Conservation (phyloP, 1,140 invertebrate genomes). For the Limonius californicus region DNA sequence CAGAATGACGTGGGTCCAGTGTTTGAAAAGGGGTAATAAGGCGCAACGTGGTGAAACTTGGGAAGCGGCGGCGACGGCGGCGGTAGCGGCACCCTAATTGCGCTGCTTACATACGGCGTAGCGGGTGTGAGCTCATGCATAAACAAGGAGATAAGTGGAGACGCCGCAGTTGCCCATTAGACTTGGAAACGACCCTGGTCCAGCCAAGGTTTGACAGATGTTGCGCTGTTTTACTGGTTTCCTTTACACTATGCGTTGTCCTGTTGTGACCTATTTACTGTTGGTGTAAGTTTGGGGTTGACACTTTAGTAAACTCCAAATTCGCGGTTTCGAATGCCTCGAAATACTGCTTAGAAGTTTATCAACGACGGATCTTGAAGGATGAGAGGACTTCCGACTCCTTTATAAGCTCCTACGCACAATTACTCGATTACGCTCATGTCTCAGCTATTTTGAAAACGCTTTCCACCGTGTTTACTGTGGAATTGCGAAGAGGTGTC, state of each 20-base stretch:
- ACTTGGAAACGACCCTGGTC: slow-evolving; percentile 20
- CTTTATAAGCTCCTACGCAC: too few species aligned
- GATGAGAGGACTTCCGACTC: too few species aligned
- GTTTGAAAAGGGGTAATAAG: slow-evolving; percentile 20
- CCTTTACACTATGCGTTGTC: slow-evolving; percentile 16
- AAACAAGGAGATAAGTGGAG: slow-evolving; percentile 43
- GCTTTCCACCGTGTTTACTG: too few species aligned
- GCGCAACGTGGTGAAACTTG: slow-evolving; percentile 14
- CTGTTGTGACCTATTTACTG: slow-evolving; percentile 9
- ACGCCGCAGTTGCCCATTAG: slow-evolving; percentile 21
- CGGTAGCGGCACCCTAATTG: slow-evolving; percentile 15
- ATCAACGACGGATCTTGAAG: too few species aligned
- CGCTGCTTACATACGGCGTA: slow-evolving; percentile 37
- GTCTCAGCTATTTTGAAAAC: too few species aligned
- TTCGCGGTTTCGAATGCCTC: not conserved
- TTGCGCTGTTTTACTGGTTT: slow-evolving; percentile 21
- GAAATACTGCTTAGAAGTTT: too few species aligned
- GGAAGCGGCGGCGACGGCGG: not conserved
- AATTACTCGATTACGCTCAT: too few species aligned
- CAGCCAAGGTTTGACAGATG: slow-evolving; percentile 22
- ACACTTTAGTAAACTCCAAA: slow-evolving; percentile 5
- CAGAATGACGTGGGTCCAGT: slow-evolving; percentile 5
- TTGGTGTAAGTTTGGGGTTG: slow-evolving; percentile 7
- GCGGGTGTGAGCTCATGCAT: slow-evolving; percentile 42
- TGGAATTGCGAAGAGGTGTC: too few species aligned